phyloP scores from a whole-genome alignment of 2,113 vertebrate genomes.

The Podocnemis expansa region DNA sequence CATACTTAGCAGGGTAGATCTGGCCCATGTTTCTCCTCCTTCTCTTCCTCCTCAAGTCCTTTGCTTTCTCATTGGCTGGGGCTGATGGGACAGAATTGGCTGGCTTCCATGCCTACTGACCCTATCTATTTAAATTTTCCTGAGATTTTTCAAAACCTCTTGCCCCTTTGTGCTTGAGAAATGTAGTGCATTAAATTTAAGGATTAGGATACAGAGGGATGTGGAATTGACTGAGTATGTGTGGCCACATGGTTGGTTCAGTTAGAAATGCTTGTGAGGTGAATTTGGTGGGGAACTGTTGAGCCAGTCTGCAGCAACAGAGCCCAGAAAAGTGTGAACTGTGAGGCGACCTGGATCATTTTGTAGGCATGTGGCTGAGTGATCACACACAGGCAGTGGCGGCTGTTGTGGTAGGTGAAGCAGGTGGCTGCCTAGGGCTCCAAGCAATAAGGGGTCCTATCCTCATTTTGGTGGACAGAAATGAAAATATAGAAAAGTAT shows the following conservation, averaged over 20 bases:
- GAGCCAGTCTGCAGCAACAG: neutral
- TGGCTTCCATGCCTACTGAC: neutral
- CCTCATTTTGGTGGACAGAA: too few relatives aligned
- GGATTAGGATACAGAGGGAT: neutral
- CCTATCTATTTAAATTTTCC: neutral
- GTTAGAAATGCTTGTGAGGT: neutral
- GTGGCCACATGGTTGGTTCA: neutral
- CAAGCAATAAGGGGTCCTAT: too few relatives aligned
- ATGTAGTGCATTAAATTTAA: neutral
- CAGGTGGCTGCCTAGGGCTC: too few relatives aligned
- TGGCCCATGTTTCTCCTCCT: neutral
- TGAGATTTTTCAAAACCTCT: neutral
- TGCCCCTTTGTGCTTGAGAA: neutral
- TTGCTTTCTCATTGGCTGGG: neutral
- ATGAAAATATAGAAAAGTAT: too few relatives aligned
- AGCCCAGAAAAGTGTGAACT: neutral
- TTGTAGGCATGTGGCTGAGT: neutral
- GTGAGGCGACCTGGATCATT: neutral
- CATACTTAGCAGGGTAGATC: neutral
- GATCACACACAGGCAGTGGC: neutral
- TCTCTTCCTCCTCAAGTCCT: neutral
- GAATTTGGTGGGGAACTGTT: neutral
- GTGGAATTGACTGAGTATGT: neutral
- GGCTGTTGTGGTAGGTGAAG: too few relatives aligned
- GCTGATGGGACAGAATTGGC: neutral